Evolutionary conservation across 1,140 invertebrate species (phyloP), one percentile per base, ranked within the genome.

Genomic region (Ylistrum balloti): DNA sequence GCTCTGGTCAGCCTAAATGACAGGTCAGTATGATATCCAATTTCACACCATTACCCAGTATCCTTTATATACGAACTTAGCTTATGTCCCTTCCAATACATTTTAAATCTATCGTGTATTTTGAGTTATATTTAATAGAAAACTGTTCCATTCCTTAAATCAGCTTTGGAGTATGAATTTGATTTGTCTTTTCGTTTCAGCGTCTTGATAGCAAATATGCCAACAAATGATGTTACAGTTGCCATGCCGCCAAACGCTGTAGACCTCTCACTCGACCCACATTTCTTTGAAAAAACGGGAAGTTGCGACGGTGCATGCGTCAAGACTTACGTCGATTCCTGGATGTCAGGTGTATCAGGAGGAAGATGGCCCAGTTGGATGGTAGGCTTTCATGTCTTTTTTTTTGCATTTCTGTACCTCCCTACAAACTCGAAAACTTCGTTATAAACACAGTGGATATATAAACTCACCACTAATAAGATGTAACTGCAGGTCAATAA

Each of bases 331-430:
- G 92, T 94, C 0, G 74, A 89, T 33, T 56, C 86, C n/a, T 95
- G 93, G 93, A 89, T 93, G 88, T 86, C 86, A 11, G 87, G 87
- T 22, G 85, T 93, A 32, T 93, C 93, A 2, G 28, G 56, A 33
- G 90, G 89, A 3, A 89, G 91, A 88, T 95, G 93, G 93, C 87
- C 92, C 17, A 94, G 90, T 56, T 94, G 93, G 93, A 88, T 93
- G 90, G 93, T 94, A 86, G 89, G 90, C 85, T 22, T n/a, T n/a
- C n/a, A 38, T 38, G 5, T 5, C 5, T 38, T 38, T 38, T 38
- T 7, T 38, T 13, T 38, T 38, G 35, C 13, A 38, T 13, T 38
- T 38, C 35, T 38, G n/a, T n/a, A n/a, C n/a, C n/a, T n/a, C n/a
- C n/a, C n/a, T n/a, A n/a, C n/a, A n/a, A n/a, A n/a, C n/a, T n/a